A percentile compares a stretch with the other conserved stretches of the same genome.
phyloP scores from a whole-genome alignment of 2,888 invertebrate species.

The Ennomos erosarius region DNA sequence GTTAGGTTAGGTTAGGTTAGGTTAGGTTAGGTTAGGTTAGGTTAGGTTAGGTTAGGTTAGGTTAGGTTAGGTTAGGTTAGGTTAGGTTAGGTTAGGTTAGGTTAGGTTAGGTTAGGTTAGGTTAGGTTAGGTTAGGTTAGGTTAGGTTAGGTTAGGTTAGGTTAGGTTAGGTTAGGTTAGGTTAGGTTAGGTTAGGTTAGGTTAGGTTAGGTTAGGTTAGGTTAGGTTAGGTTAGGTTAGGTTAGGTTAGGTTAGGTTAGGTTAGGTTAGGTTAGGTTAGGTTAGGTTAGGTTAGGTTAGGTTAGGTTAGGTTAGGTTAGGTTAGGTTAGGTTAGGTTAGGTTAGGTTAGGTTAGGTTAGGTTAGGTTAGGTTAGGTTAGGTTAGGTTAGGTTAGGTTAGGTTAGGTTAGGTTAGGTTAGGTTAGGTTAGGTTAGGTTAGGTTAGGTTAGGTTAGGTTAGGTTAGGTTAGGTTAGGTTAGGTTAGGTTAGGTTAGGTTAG shows the following conservation, averaged over 20 bases:
- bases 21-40: slow-evolving; percentile 2
- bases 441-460: slow-evolving; percentile 2
- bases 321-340: slow-evolving; percentile 4
- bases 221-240: not conserved
- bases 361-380: slow-evolving; percentile 23
- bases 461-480: slow-evolving; percentile 2
- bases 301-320: slow-evolving; percentile 28
- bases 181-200: slow-evolving; percentile 20
- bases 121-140: slow-evolving; percentile 5
- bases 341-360: slow-evolving; percentile 5
- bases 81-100: slow-evolving; percentile 31
- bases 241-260: slow-evolving; percentile 1
- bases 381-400: slow-evolving; percentile 27
- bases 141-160: slow-evolving; percentile 9
- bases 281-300: slow-evolving; percentile 31
- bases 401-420: slow-evolving; percentile 13
- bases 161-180: slow-evolving; percentile 29
- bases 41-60: slow-evolving; percentile 2
- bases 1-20: slow-evolving; percentile 5
- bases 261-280: slow-evolving; percentile 9
- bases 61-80: slow-evolving; percentile 23
- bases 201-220: slow-evolving; percentile 13
- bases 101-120: slow-evolving; percentile 16
- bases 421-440: slow-evolving; percentile 5
- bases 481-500: slow-evolving; percentile 23